Evolutionary conservation across 2,113 vertebrate genomes (phyloP), one percentile per base, ranked within the genome.

Genomic region (Thryonomys swinderianus): DNA sequence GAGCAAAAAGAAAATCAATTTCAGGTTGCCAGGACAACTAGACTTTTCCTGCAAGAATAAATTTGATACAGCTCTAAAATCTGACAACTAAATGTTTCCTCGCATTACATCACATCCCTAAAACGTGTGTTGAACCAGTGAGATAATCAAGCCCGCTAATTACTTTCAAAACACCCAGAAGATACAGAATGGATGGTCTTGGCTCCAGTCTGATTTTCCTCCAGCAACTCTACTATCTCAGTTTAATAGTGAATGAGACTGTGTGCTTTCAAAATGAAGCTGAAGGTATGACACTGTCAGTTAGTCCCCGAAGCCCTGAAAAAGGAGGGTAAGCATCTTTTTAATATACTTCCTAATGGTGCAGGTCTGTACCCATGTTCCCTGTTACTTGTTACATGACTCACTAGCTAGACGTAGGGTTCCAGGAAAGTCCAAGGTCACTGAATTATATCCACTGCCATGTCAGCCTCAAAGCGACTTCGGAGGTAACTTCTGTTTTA

Each of bases 21-120:
- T 98, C 92, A 94, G 97, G 97, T 98, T 98, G 97, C 97, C 97
- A 30, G 93, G 98, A 98, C 98, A 98, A 98, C 97, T 98, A 97
- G 97, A 97, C 88, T 90, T 95, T 97, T 97, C 96, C 96, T 97
- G 95, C 97, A 97, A 97, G 97, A 98, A 16, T 37, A 97, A 98
- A 98, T 97, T 23, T 0, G 84, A 98, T 97, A 91, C 95, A 91
- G 95, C 93, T 95, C 97, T 96, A 97, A 45, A 98, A 98, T 96
- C 97, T 96, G 96, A 97, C 98, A 27, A 1, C 93, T 93, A 97
- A 97, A 97, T 95, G 92, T 91, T 98, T 97, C 97, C 96, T 96
- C 57, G 71, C 97, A 98, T 97, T 96, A 87, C 97, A 98, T 94
- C 98, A 98, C 96, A 95, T 94, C 91, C 85, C 74, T 53, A 92